Base-by-base conservation (phyloP, 1,140 invertebrate species). In the Zaprionus davidi region DNA sequence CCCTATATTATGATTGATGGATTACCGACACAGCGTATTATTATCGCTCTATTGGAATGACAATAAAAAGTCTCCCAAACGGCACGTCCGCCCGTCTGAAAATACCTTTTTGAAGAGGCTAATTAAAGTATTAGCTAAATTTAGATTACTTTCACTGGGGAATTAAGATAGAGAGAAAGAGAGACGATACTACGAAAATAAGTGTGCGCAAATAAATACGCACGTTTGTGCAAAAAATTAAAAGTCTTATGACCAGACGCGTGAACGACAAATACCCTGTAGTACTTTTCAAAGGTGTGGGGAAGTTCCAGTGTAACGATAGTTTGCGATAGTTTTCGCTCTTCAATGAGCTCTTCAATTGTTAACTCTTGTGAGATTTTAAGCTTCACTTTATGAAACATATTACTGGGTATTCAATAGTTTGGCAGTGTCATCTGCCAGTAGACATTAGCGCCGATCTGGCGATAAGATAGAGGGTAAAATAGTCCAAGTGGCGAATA, bases 121-220 rank as follows among this genome's bases (percentile, higher is more conserved):
- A 26, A 73, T 79, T 69, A 68, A 63, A 57, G 41, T 58, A 57
- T 76, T 64, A 79, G 56, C 71, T 70, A 85, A 72, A 79, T 65
- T 67, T 72, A 72, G 62, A 66, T 17, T 28, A 28, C 44, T 38
- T 38, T 55, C 20, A 4, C 41, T 57, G 20, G 12, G 5, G 24
- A 60, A 55, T 36, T 55, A 28, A 68, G 71, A 59, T 68, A 73
- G 59, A 67, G 46, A 44, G 46, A 44, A n/a, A 20, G 17, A 49
- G 20, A n/a, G 13, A 44, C 13, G 13, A 13, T 17, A n/a, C 3
- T 46, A 46, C 5, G n/a, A 46, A 46, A 49, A 49, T 22, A 55
- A 55, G 51, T 28, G 24, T 55, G 7, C 2, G 44, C 31, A 70
- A 80, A 79, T 58, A 79, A 78, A 79, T 66, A 71, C 59, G 49